phyloP scores from a whole-genome alignment of 2,113 vertebrate species.

The Pampusana beccarii region DNA sequence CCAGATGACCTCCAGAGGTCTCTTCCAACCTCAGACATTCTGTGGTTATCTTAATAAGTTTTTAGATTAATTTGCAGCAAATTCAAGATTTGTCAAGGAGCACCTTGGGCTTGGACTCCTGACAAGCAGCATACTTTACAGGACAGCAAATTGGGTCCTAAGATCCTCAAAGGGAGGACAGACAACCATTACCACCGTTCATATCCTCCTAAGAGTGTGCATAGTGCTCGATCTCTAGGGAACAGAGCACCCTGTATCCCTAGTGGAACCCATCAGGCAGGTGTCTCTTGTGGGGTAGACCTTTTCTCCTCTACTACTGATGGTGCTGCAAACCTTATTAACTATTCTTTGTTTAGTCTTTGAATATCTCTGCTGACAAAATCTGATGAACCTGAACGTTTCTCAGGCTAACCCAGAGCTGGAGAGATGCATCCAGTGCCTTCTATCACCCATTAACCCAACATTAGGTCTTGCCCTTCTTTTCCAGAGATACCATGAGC shows the following conservation, averaged over 20 bases:
- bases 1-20: background rate
- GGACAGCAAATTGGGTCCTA: background rate
- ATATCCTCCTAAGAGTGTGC: background rate
- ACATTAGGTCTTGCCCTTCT: background rate
- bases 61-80: background rate
- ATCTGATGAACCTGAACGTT: background rate
- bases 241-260: background rate
- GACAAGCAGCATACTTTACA: background rate
- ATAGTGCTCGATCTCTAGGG: background rate
- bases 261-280: background rate
- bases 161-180: background rate
- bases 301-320: background rate
- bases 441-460: background rate
- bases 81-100: background rate
- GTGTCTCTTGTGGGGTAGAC: background rate
- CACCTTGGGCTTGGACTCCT: background rate
- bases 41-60: background rate
- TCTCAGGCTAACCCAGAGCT: background rate
- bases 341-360: background rate
- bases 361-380: background rate
- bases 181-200: background rate
- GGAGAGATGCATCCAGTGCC: background rate
- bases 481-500: background rate
- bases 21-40: background rate
- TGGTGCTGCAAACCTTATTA: background rate